phyloP scores from a whole-genome alignment of 2,888 invertebrate species.

The Lottia gigantea region DNA sequence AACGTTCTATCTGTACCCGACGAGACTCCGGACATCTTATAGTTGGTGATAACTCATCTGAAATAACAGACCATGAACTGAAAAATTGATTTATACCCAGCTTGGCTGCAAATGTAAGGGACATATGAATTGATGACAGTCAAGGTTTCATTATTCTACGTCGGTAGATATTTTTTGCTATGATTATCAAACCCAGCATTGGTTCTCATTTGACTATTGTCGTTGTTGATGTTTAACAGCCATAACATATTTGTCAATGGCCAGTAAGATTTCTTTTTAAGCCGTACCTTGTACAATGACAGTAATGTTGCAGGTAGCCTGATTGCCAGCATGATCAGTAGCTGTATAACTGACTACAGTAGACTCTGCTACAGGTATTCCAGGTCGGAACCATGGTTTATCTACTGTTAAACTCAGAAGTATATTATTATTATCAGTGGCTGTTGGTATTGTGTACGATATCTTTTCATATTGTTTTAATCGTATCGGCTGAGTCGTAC shows the following conservation, averaged over 20 bases:
- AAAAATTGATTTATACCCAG: too few relatives aligned
- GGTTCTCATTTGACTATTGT: too few relatives aligned
- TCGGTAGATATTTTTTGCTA: too few relatives aligned
- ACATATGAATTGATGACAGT: too few relatives aligned
- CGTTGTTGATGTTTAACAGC: too few relatives aligned
- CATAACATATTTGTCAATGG: too few relatives aligned
- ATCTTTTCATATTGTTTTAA: slow-evolving; percentile 22
- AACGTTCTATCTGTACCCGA: not conserved
- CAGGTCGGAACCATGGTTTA: slow-evolving; percentile 28
- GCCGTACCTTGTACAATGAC: slow-evolving; percentile 70
- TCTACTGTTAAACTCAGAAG: slow-evolving; percentile 23
- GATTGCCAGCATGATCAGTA: slow-evolving; percentile 96
- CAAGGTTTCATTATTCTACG: too few relatives aligned
- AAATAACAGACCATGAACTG: too few relatives aligned
- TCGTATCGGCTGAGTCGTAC: slow-evolving; percentile 16
- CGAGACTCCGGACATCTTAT: slow-evolving; percentile 19
- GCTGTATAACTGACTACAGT: slow-evolving; percentile 89
- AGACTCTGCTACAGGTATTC: slow-evolving; percentile 22
- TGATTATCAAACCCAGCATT: too few relatives aligned
- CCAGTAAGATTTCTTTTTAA: too few relatives aligned
- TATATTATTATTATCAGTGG: slow-evolving; percentile 33
- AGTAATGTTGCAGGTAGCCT: slow-evolving; percentile 96
- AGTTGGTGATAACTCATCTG: slow-evolving; percentile 19
- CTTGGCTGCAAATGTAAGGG: too few relatives aligned
- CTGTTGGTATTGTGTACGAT: slow-evolving; percentile 17